phyloP scores from a whole-genome alignment of 1,140 invertebrate genomes.

The Drosophila subpulchrella region DNA sequence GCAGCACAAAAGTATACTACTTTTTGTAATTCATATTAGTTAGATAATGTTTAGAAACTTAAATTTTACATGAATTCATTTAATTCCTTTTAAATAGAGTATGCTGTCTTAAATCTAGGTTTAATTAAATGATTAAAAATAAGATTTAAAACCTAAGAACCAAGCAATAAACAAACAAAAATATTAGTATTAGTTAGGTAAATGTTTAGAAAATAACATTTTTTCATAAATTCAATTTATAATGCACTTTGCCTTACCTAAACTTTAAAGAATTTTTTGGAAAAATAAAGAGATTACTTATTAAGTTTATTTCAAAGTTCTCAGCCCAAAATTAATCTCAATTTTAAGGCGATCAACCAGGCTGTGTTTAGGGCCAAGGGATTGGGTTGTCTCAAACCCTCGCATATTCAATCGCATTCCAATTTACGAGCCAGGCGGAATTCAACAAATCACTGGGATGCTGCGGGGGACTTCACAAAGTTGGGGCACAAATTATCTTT shows the following conservation, averaged over 20 bases:
- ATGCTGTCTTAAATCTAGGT: too few species aligned
- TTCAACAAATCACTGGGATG: constrained; percentile 22
- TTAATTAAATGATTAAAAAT: too few species aligned
- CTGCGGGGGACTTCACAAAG: constrained; percentile 40
- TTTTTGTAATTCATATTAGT: neutral
- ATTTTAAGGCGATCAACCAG: neutral
- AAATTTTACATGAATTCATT: too few species aligned
- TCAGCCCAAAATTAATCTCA: neutral
- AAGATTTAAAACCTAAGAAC: too few species aligned
- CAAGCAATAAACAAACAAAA: too few species aligned
- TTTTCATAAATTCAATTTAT: too few species aligned
- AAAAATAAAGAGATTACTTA: neutral
- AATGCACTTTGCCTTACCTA: too few species aligned
- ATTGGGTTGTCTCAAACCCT: neutral
- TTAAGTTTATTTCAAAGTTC: neutral
- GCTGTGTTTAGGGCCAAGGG: neutral
- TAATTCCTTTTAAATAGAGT: too few species aligned
- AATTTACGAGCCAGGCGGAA: constrained; percentile 2
- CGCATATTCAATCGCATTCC: constrained; percentile 18
- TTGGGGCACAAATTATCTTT: constrained; percentile 72
- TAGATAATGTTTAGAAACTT: too few species aligned
- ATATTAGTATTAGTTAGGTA: too few species aligned
- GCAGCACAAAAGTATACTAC: constrained; percentile 19
- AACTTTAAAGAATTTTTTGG: too few species aligned
- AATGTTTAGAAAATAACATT: too few species aligned